Evolutionary conservation across 2,888 invertebrate genomes (phyloP).

Genomic region (Calameuta pallipes): DNA sequence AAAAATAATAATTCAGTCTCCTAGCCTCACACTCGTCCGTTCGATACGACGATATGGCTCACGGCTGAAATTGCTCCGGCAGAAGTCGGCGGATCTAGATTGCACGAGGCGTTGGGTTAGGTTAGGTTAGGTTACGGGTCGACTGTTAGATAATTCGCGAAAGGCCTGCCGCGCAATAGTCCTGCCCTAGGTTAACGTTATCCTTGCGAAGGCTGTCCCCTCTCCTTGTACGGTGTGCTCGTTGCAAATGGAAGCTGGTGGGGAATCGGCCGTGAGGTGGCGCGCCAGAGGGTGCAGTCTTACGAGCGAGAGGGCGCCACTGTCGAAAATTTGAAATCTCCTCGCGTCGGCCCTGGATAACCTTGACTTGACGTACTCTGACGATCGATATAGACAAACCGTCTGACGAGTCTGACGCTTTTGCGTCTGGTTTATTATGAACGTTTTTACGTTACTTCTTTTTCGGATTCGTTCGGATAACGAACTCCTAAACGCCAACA

Average conservation of each 20-base stretch:
- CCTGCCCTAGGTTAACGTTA: slow-evolving; percentile 63
- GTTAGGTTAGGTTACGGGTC: background rate
- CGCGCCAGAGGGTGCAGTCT: background rate
- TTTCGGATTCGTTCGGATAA: background rate
- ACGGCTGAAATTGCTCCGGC: background rate
- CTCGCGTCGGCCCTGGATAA: slow-evolving; percentile 21
- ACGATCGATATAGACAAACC: slow-evolving; percentile 36
- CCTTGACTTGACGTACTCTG: slow-evolving; percentile 46
- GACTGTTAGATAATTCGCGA: slow-evolving; percentile 21
- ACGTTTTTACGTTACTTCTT: background rate
- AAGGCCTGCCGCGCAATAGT: slow-evolving; percentile 30
- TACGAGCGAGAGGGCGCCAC: slow-evolving; percentile 1
- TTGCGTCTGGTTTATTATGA: slow-evolving; percentile 7
- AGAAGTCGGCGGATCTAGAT: background rate
- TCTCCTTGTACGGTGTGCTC: background rate
- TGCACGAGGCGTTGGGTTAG: background rate
- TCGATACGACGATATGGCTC: background rate
- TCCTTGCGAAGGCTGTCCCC: slow-evolving; percentile 37
- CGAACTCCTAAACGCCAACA: background rate
- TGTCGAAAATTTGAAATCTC: slow-evolving; percentile 44
- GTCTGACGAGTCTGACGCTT: slow-evolving; percentile 7
- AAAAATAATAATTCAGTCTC: background rate
- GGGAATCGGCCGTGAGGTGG: background rate
- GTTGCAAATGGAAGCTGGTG: background rate
- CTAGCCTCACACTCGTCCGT: background rate